Evolutionary conservation across 2,113 vertebrate genomes (phyloP).

Genomic region (Phodopus roborovskii): DNA sequence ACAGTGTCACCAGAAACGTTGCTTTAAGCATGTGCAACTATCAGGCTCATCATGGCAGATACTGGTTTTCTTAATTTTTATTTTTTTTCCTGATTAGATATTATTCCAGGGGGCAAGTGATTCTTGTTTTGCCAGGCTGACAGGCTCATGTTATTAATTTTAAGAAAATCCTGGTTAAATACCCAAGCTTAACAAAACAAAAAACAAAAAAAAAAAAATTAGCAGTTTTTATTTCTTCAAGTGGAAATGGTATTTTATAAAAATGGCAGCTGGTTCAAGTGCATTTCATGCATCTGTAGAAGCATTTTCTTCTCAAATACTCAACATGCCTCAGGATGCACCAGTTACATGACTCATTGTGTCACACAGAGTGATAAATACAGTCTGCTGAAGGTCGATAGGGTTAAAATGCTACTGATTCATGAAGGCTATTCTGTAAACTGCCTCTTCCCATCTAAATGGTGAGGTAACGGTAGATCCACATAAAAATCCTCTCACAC

Average conservation of each 20-base stretch:
- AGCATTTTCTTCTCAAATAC: background rate
- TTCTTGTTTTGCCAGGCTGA: background rate
- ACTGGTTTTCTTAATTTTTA: conserved; percentile 1
- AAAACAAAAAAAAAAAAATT: background rate
- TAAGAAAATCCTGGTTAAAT: conserved; percentile 43
- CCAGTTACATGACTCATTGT: background rate
- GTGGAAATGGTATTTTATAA: background rate
- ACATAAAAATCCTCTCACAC: background rate
- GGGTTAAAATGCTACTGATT: background rate
- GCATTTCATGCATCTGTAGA: background rate
- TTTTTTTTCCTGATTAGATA: background rate
- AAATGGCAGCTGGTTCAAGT: background rate
- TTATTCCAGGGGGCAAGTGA: background rate
- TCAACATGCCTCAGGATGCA: background rate
- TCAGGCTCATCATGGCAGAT: background rate
- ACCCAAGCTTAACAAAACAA: background rate
- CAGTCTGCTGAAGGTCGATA: background rate
- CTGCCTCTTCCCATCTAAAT: background rate
- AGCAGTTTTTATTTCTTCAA: background rate
- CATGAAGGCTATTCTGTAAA: background rate
- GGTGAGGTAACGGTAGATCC: background rate
- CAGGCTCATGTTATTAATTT: background rate
- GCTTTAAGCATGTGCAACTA: background rate
- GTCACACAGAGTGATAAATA: background rate
- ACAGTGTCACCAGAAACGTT: background rate